These are phyloP conservation scores for Elephantulus edwardii DNA, from an alignment of 2,113 vertebrate species.

Conservation along the genomic window DNA sequence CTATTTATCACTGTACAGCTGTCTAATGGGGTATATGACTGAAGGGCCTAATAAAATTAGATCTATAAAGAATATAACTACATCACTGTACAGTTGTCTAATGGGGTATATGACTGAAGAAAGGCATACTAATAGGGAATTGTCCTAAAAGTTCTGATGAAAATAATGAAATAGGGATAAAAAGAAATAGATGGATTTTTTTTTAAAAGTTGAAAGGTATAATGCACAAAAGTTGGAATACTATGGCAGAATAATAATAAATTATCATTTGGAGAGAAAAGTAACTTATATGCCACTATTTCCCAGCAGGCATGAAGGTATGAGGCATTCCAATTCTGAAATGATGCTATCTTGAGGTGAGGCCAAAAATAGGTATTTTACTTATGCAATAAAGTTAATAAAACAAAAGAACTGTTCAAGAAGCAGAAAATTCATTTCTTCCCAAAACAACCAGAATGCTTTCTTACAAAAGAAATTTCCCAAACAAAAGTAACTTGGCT, in stretches of 20 bases:
- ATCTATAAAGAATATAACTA: background rate
- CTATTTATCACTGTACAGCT: no score
- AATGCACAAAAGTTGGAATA: slow-evolving; percentile 35
- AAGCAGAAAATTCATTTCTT: no score
- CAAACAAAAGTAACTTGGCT: no score
- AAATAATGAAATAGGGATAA: background rate
- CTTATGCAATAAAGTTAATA: slow-evolving; percentile 22
- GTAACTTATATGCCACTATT: background rate
- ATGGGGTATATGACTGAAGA: background rate
- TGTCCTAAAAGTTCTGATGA: background rate
- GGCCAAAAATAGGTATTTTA: background rate
- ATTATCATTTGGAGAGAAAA: slow-evolving; percentile 16
- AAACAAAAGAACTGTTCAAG: slow-evolving; percentile 5
- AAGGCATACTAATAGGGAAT: background rate
- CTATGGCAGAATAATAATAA: background rate
- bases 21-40: no score
- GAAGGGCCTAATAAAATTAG: no score
- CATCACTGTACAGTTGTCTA: background rate
- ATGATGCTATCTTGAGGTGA: background rate
- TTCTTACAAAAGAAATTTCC: no score
- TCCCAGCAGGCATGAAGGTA: no score
- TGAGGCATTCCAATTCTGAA: background rate
- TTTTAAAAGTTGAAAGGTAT: slow-evolving; percentile 27
- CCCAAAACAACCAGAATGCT: background rate
- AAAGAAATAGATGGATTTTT: background rate